Evolutionary conservation across 2,797 vertebrate species (phyloP).

Genomic region (Takifugu ocellatus): DNA sequence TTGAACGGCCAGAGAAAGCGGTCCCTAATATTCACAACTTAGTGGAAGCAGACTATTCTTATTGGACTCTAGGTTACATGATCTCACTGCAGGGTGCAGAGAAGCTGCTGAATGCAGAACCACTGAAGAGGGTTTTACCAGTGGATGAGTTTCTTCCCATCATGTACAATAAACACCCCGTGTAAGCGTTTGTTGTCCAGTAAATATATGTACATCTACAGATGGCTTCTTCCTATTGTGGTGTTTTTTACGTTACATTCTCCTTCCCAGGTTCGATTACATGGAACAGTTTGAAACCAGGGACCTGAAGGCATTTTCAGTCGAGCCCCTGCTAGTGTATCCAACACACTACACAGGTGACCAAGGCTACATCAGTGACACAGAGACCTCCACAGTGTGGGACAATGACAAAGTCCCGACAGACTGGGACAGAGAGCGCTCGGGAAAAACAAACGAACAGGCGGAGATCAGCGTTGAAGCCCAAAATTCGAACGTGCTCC

Average conservation of each 20-base stretch:
- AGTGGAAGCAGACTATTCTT: constrained; percentile 90
- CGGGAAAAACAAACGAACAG: constrained; percentile 86
- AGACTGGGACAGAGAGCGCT: constrained; percentile 88
- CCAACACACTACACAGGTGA: constrained; percentile 93
- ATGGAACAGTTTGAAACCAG: constrained; percentile 83
- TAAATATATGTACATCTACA: not conserved
- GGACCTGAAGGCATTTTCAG: constrained; percentile 86
- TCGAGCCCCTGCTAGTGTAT: constrained; percentile 88
- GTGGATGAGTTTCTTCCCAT: constrained; percentile 92
- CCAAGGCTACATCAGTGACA: constrained; percentile 88
- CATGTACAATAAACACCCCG: constrained; percentile 91
- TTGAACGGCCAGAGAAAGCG: constrained; percentile 85
- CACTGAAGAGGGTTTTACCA: constrained; percentile 83
- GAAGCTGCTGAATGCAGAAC: constrained; percentile 84
- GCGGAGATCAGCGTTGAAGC: constrained; percentile 84
- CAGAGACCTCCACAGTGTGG: constrained; percentile 92
- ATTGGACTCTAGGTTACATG: constrained; percentile 90
- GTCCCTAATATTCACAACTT: constrained; percentile 86
- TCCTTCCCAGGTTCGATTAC: constrained; percentile 78
- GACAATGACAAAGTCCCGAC: constrained; percentile 83
- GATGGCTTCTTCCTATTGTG: not conserved
- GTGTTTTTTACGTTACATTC: not conserved
- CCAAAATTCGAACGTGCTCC: constrained; percentile 85
- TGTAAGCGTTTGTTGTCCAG: constrained; percentile 73
- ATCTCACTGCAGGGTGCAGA: constrained; percentile 85